phyloP scores from a whole-genome alignment of 1,140 invertebrate genomes.

The Maconellicoccus hirsutus region DNA sequence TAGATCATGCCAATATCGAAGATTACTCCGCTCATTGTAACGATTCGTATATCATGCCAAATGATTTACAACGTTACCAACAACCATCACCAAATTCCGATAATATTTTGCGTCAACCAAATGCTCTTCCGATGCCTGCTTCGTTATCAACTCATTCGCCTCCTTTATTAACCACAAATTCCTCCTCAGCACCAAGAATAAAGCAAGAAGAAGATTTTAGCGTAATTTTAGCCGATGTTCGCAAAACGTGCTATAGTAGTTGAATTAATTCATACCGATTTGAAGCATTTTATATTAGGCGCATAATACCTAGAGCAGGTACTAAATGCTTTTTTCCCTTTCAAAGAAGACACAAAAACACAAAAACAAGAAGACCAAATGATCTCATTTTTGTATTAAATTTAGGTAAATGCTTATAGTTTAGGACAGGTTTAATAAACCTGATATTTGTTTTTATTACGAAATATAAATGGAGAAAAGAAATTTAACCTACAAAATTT shows the following conservation, averaged over 20 bases:
- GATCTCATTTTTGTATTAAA: conserved; percentile 6
- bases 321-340: background rate
- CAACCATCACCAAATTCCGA: background rate
- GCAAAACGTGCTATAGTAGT: conserved; percentile 77
- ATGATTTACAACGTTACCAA: conserved; percentile 5
- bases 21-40: background rate
- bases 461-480: too few relatives aligned
- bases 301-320: background rate
- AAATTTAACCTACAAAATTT: too few relatives aligned
- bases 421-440: too few relatives aligned
- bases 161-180: background rate
- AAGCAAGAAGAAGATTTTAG: conserved; percentile 65
- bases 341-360: too few relatives aligned
- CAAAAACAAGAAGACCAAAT: background rate
- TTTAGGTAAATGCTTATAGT: background rate
- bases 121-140: background rate
- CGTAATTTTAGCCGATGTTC: conserved; percentile 68
- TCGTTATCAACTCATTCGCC: conserved; percentile 9
- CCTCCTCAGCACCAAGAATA: conserved; percentile 26
- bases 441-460: too few relatives aligned
- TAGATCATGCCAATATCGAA: background rate
- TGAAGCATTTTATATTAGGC: background rate
- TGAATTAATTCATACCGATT: conserved; percentile 32
- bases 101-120: background rate
- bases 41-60: background rate